A percentile compares a stretch with the other conserved stretches of the same genome.
These are phyloP conservation scores for Lasioglossum leucozonium DNA, from an alignment of 2,888 invertebrate species.

Conservation along the genomic window DNA sequence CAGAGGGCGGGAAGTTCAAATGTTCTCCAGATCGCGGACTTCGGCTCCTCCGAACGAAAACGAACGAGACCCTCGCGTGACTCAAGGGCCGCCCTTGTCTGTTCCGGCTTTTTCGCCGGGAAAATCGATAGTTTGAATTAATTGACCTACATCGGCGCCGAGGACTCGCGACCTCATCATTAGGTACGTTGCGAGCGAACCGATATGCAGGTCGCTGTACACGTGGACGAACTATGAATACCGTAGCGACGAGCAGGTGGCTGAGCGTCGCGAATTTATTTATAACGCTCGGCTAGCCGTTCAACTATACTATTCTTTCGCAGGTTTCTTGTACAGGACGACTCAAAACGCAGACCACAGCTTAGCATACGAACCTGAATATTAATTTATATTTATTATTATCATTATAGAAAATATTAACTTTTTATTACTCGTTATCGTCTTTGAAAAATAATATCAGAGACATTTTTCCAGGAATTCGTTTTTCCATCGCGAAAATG, in stretches of 20 bases:
- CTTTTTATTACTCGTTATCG: background rate
- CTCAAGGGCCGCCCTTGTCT: constrained; percentile 56
- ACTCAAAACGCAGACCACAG: background rate
- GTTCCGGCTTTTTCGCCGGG: constrained; percentile 38
- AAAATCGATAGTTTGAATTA: constrained; percentile 70
- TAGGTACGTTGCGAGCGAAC: constrained; percentile 39
- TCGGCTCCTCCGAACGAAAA: constrained; percentile 23
- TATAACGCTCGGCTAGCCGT: constrained; percentile 30
- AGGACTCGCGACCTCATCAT: constrained; percentile 59
- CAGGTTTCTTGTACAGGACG: background rate
- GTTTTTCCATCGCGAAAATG: too few relatives aligned
- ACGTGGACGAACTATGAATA: constrained; percentile 50
- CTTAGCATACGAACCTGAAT: background rate
- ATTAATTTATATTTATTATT: background rate
- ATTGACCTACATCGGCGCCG: constrained; percentile 68
- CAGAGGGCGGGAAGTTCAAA: background rate
- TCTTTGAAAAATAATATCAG: background rate
- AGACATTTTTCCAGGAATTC: background rate
- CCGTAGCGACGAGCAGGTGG: constrained; percentile 46
- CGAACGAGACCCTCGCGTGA: constrained; percentile 31
- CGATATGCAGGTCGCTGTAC: constrained; percentile 49
- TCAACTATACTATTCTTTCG: constrained; percentile 20
- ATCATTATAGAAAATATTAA: too few relatives aligned
- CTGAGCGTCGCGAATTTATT: constrained; percentile 32
- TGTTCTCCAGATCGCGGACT: background rate